A percentile compares a stretch with the other conserved stretches of the same genome.
phyloP scores from a whole-genome alignment of 2,113 vertebrate genomes.

The Proteles cristata region DNA sequence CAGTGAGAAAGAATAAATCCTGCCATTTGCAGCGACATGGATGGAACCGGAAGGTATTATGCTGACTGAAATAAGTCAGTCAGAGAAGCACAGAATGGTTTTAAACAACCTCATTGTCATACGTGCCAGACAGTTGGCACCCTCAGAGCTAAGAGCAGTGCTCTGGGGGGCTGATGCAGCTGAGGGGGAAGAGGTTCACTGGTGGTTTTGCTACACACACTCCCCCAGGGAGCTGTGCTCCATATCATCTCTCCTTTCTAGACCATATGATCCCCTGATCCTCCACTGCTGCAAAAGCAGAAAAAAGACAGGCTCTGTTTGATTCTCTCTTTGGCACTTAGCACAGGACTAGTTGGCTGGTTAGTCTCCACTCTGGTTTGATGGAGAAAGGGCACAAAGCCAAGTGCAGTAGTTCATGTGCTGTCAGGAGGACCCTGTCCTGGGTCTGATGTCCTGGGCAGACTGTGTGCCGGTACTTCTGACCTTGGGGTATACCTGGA shows the following conservation, averaged over 20 bases:
- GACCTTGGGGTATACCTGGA: not conserved
- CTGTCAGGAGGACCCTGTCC: not conserved
- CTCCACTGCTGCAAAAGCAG: not conserved
- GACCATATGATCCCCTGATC: not conserved
- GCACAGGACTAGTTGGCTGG: not conserved
- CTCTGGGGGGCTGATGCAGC: not conserved
- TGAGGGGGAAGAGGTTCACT: not conserved
- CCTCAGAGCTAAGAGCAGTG: not conserved
- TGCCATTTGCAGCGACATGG: no score
- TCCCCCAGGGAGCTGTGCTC: not conserved
- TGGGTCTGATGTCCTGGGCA: not conserved
- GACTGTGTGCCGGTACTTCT: not conserved
- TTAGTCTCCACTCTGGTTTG: not conserved
- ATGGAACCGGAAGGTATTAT: no score
- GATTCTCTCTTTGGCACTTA: not conserved
- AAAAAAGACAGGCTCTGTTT: not conserved
- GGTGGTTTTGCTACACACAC: not conserved
- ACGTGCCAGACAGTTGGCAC: not conserved
- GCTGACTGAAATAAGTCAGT: no score
- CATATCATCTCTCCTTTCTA: not conserved
- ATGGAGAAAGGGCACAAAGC: not conserved
- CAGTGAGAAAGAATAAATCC: no score
- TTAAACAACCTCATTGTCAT: not conserved
- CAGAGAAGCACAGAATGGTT: no score
- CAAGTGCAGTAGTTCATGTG: fast-evolving